Percentiles rank a stretch among this genome's conserved stretches.
Conservation (phyloP, 1,140 invertebrate species). For the Metaphire vulgaris region DNA sequence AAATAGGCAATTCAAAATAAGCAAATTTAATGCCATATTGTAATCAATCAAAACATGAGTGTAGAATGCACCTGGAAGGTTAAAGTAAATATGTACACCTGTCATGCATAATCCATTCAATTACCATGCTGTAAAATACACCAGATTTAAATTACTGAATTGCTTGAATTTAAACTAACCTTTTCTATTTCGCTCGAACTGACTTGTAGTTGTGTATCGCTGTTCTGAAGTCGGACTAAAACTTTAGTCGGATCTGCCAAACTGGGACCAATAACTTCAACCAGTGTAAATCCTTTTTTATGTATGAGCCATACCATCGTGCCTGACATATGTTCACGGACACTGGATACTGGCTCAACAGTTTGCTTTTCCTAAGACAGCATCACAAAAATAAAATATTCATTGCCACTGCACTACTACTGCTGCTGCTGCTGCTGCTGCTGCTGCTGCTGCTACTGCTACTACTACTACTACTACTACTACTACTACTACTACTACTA, state of each 20-base stretch:
- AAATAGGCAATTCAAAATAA: too few species aligned
- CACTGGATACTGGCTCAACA: conserved; percentile 68
- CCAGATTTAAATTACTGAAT: too few species aligned
- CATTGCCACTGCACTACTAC: too few species aligned
- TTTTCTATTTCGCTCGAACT: conserved; percentile 90
- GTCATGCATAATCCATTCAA: neutral
- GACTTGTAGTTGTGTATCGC: conserved; percentile 68
- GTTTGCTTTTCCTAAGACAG: conserved; percentile 69
- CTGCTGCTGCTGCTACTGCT: too few species aligned
- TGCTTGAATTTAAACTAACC: conserved; percentile 33
- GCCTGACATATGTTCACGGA: conserved; percentile 70
- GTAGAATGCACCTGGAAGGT: too few species aligned
- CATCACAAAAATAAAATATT: too few species aligned
- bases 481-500: too few species aligned
- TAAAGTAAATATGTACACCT: too few species aligned
- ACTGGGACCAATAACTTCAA: conserved; percentile 54
- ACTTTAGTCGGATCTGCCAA: conserved; percentile 59
- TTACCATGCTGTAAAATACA: neutral
- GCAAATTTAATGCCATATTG: too few species aligned
- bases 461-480: too few species aligned
- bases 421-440: too few species aligned
- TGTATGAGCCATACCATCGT: conserved; percentile 83
- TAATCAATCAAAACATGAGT: too few species aligned
- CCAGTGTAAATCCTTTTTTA: conserved; percentile 76
- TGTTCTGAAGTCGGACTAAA: conserved; percentile 69